phyloP scores from a whole-genome alignment of 2,888 invertebrate species.

The Gibbula magus region DNA sequence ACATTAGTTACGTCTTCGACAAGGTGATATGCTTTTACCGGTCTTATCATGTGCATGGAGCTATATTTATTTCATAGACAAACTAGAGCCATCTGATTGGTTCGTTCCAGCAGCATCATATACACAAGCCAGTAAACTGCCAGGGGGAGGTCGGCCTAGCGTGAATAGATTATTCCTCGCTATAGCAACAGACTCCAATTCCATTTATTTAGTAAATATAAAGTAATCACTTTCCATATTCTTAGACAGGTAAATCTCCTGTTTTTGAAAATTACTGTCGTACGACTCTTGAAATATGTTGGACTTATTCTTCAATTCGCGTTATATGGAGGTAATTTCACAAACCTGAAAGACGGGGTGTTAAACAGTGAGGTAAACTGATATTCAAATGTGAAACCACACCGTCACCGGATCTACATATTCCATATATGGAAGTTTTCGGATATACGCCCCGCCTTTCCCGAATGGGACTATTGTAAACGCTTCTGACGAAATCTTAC shows the following conservation, averaged over 20 bases:
- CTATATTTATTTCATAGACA: neutral
- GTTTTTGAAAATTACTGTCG: no score
- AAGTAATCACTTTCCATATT: no score
- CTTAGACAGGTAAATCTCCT: no score
- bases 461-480: neutral
- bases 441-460: neutral
- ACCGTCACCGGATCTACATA: neutral
- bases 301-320: no score
- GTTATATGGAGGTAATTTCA: no score
- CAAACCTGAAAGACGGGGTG: no score
- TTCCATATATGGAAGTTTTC: conserved; percentile 20
- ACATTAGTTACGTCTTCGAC: neutral
- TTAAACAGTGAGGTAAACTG: no score
- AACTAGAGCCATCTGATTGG: neutral
- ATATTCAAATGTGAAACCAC: no score
- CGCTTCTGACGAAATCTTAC: neutral
- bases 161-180: neutral
- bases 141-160: neutral
- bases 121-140: neutral
- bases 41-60: neutral
- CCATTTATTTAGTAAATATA: no score
- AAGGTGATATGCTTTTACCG: neutral
- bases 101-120: neutral
- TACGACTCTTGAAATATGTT: no score
- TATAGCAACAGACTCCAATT: neutral